Conservation (phyloP, 2,113 vertebrate species). For the Argyrosomus japonicus region DNA sequence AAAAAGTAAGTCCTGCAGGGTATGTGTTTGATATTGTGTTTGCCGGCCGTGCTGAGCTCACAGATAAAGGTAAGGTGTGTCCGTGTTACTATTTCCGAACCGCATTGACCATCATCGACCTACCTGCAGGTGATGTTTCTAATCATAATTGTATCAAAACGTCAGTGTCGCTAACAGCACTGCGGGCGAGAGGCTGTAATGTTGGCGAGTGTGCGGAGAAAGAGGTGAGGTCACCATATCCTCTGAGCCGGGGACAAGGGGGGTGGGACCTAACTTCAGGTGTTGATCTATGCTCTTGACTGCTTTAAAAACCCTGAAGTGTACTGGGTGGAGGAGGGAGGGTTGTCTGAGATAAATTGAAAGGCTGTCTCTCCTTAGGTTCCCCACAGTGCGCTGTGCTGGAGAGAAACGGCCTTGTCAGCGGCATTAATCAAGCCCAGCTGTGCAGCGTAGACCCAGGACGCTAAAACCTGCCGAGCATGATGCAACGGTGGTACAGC, state of each 20-base stretch:
- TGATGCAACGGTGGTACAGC: conserved; percentile 6
- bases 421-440: conserved; percentile 84
- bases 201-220: conserved; percentile 46
- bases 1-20: conserved; percentile 33
- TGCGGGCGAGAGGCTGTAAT: conserved; percentile 38
- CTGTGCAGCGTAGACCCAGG: conserved; percentile 61
- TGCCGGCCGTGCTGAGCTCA: conserved; percentile 20
- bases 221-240: conserved; percentile 77
- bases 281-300: conserved; percentile 72
- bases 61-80: conserved; percentile 66
- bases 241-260: conserved; percentile 70
- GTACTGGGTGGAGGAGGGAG: conserved; percentile 37
- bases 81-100: conserved; percentile 41
- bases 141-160: conserved; percentile 79
- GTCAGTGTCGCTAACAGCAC: conserved; percentile 45
- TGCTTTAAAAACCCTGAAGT: conserved; percentile 76
- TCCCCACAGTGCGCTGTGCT: conserved; percentile 66
- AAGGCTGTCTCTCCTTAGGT: conserved; percentile 77
- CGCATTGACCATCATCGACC: conserved; percentile 64
- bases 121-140: conserved; percentile 72
- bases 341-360: conserved; percentile 82
- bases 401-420: conserved; percentile 84
- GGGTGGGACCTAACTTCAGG: conserved; percentile 65
- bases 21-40: conserved; percentile 53
- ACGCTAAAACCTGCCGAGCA: conserved; percentile 57